These are phyloP conservation scores for Toxotes chatareus DNA, from an alignment of 2,113 vertebrate genomes.

Conservation along the genomic window DNA sequence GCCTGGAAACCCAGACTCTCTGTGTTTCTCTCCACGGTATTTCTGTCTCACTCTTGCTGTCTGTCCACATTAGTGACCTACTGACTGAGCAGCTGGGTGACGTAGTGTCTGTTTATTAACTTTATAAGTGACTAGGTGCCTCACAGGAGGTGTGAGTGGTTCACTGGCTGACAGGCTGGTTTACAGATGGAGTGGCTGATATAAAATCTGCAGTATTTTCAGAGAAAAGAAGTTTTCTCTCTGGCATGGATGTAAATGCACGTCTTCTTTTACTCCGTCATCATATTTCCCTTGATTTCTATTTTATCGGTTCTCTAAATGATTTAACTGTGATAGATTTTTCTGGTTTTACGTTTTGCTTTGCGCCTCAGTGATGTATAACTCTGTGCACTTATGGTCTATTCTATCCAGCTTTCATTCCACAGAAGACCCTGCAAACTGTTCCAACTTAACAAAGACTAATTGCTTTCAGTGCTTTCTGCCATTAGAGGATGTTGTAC, in stretches of 20 bases:
- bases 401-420: not conserved
- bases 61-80: not conserved
- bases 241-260: not conserved
- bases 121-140: no score
- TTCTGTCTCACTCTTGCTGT: not conserved
- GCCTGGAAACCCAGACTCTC: not conserved
- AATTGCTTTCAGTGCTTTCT: not conserved
- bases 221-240: no score
- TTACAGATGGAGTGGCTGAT: not conserved
- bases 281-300: not conserved
- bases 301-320: conserved; percentile 3
- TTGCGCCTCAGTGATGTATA: conserved; percentile 14
- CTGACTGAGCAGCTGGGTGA: not conserved
- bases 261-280: not conserved
- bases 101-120: not conserved
- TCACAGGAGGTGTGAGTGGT: not conserved
- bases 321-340: conserved; percentile 8
- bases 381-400: not conserved
- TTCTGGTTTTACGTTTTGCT: conserved; percentile 1
- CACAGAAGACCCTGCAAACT: not conserved
- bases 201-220: not conserved
- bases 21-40: not conserved
- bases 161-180: not conserved
- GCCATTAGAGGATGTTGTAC: not conserved
- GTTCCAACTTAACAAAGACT: not conserved